phyloP scores from a whole-genome alignment of 23 tunicate genomes.

The Halocynthia aurantium region DNA sequence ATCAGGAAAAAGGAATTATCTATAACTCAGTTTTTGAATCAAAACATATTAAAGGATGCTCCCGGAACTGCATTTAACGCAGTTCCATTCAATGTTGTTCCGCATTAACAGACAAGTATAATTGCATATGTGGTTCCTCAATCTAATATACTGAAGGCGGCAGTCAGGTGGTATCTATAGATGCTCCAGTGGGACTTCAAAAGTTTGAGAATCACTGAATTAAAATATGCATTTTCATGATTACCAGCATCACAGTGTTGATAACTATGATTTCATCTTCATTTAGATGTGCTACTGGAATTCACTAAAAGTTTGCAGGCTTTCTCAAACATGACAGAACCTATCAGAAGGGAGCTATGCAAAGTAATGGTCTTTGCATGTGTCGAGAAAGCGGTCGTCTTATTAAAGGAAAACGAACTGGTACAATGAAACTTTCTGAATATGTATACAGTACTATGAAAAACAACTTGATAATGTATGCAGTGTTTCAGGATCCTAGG shows the following conservation, averaged over 20 bases:
- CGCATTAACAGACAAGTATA: background rate
- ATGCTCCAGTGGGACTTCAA: too few species aligned
- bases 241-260: background rate
- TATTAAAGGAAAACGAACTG: conserved; percentile 71
- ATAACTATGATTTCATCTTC: background rate
- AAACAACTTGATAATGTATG: background rate
- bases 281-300: conserved; percentile 77
- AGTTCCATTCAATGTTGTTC: too few species aligned
- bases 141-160: too few species aligned
- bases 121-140: background rate
- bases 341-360: conserved; percentile 79
- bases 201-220: background rate
- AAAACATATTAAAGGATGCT: too few species aligned
- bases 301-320: conserved; percentile 90
- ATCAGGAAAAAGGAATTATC: background rate
- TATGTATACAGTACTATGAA: background rate
- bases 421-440: conserved; percentile 24
- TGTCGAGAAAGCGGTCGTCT: conserved; percentile 71
- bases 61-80: too few species aligned
- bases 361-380: conserved; percentile 96
- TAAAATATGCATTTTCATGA: background rate
- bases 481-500: background rate
- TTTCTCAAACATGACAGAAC: conserved; percentile 95
- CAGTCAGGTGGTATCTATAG: too few species aligned
- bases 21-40: too few species aligned